Percentiles rank a stretch among this genome's conserved stretches.
Conservation (phyloP, 2,113 vertebrate genomes). For the Centropus unirufus region DNA sequence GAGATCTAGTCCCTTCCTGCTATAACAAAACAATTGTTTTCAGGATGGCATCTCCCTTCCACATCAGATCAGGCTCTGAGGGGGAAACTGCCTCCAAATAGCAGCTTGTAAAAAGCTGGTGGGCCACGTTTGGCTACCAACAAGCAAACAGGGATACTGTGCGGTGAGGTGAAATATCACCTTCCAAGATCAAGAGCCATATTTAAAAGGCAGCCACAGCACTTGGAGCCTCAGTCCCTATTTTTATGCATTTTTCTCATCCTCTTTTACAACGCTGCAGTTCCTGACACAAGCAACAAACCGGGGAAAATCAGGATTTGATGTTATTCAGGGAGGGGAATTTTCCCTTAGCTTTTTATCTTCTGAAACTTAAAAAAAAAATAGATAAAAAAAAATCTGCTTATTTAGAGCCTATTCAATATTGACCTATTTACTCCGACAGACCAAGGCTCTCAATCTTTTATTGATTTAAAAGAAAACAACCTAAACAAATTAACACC, state of each 20-base stretch:
- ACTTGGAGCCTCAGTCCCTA: background rate
- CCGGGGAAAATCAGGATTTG: background rate
- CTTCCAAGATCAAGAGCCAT: background rate
- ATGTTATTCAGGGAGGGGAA: background rate
- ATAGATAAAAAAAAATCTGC: background rate
- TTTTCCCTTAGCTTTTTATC: background rate
- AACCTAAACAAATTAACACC: slow-evolving; percentile 37
- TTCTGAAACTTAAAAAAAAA: background rate
- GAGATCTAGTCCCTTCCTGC: background rate
- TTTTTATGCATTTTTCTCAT: background rate
- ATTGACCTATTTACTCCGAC: slow-evolving; percentile 64
- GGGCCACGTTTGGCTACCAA: background rate
- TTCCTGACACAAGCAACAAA: background rate
- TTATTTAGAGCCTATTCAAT: slow-evolving; percentile 41
- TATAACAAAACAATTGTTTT: background rate
- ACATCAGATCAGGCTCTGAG: background rate
- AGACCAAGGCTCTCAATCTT: slow-evolving; percentile 49
- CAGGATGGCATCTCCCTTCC: background rate
- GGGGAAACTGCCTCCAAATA: background rate
- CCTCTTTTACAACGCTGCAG: background rate
- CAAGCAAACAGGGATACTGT: background rate
- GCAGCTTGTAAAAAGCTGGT: background rate
- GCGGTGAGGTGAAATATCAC: background rate
- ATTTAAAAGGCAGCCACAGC: background rate
- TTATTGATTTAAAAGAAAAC: slow-evolving; percentile 56